phyloP scores from a whole-genome alignment of 2,113 vertebrate species.

The Pygathrix nemaeus region DNA sequence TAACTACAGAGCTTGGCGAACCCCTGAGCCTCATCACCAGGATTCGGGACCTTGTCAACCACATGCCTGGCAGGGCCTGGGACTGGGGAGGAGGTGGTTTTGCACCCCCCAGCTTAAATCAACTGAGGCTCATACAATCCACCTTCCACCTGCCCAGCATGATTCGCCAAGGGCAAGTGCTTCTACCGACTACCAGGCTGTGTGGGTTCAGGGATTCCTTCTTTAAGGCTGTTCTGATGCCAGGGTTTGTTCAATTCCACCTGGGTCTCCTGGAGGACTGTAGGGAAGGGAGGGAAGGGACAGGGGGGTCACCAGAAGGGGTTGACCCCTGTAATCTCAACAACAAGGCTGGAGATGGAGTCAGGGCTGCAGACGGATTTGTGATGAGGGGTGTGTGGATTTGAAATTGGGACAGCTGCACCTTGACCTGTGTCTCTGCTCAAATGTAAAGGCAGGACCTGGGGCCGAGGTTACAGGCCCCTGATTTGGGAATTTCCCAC shows the following conservation, averaged over 20 bases:
- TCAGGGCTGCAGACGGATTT: neutral
- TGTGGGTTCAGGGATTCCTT: neutral
- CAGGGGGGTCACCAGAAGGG: neutral
- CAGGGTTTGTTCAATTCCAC: neutral
- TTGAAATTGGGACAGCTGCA: neutral
- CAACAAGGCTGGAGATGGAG: neutral
- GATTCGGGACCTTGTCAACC: neutral
- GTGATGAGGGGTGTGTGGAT: neutral
- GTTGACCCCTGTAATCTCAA: neutral
- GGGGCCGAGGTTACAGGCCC: neutral
- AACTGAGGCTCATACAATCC: neutral
- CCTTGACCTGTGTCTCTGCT: neutral
- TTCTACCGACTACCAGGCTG: neutral
- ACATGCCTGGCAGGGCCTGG: neutral
- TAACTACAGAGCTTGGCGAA: neutral
- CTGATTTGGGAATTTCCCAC: neutral
- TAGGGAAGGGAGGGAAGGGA: neutral
- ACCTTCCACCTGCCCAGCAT: neutral
- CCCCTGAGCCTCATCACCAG: neutral
- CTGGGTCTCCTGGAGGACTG: neutral
- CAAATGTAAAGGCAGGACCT: neutral
- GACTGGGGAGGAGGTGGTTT: neutral
- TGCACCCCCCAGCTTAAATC: neutral
- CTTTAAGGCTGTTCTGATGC: neutral
- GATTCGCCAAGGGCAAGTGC: neutral